Evolutionary conservation across 2,113 vertebrate genomes (phyloP).

Genomic region (Crocuta crocuta): DNA sequence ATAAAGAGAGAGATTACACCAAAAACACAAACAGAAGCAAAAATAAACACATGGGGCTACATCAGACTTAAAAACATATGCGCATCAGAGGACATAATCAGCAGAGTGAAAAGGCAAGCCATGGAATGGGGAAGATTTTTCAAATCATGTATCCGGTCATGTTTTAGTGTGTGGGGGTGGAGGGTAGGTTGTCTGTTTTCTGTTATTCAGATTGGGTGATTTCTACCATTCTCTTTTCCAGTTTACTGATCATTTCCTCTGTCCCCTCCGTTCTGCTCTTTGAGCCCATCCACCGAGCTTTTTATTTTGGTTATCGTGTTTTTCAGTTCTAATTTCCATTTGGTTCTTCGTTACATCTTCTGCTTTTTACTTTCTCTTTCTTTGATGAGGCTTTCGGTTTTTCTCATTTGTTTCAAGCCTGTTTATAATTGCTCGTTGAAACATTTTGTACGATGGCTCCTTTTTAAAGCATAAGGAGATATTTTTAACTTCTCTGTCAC

Average conservation of each 20-base stretch:
- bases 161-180: not conserved
- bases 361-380: not conserved
- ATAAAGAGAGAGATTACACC: not conserved
- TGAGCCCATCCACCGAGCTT: not conserved
- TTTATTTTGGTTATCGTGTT: not conserved
- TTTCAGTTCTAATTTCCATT: not conserved
- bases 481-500: not conserved
- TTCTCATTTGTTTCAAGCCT: not conserved
- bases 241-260: not conserved
- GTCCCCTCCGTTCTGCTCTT: not conserved
- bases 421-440: not conserved
- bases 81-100: not conserved
- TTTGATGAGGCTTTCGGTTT: not conserved
- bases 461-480: not conserved
- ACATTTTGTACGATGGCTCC: not conserved
- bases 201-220: not conserved
- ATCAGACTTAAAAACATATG: not conserved
- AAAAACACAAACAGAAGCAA: not conserved
- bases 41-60: not conserved
- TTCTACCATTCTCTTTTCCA: not conserved
- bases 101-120: not conserved
- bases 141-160: not conserved
- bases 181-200: not conserved
- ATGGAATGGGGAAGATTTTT: not conserved
- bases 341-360: conserved; percentile 20